phyloP scores from a whole-genome alignment of 2,113 vertebrate species.

The Protobothrops flavoviridis region DNA sequence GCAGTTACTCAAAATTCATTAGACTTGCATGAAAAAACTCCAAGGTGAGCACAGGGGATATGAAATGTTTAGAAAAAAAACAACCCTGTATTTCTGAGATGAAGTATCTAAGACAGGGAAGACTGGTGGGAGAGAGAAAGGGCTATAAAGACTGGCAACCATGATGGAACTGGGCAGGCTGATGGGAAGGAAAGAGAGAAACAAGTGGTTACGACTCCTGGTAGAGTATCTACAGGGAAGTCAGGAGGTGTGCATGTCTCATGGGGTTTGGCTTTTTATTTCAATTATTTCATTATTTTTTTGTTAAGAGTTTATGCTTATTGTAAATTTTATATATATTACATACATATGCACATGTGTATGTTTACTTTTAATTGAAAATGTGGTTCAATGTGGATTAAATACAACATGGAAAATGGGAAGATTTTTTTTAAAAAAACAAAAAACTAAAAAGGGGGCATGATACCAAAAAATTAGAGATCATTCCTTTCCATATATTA shows the following conservation, averaged over 20 bases:
- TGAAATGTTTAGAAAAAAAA: neutral
- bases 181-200: neutral
- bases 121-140: neutral
- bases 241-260: neutral
- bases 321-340: neutral
- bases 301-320: neutral
- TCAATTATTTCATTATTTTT: neutral
- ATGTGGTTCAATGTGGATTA: neutral
- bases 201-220: neutral
- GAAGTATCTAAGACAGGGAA: neutral
- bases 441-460: neutral
- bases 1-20: neutral
- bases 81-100: neutral
- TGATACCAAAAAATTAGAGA: neutral
- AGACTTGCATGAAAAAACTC: neutral
- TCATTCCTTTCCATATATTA: neutral
- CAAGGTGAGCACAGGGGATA: neutral
- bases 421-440: neutral
- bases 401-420: neutral
- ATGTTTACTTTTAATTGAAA: neutral
- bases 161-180: neutral
- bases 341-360: too few relatives aligned
- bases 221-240: neutral
- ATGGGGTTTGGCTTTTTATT: neutral
- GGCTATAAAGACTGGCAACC: neutral